Evolutionary conservation across 2,797 vertebrate species (phyloP), one percentile per base, ranked within the genome.

Genomic region (Galaxias olidus): DNA sequence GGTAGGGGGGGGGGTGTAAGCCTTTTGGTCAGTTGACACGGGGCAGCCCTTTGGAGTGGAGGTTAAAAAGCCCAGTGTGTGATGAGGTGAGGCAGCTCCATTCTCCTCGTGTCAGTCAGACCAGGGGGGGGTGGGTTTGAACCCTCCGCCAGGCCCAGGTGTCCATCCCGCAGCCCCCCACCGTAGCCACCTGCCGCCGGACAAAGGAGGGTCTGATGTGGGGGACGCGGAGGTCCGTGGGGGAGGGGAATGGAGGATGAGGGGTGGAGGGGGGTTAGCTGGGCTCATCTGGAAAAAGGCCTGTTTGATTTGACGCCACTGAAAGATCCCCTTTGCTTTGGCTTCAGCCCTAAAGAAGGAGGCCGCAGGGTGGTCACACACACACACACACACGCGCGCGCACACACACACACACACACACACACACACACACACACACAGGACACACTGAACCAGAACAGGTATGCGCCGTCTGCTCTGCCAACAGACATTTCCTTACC

Each of bases 301-400:
- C 6, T 70, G 55, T 51, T 72, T 87, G 76, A 85, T 89, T 85
- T 73, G 69, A 81, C 59, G n/a, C 76, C 86, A 86, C 59, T 88
- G 81, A 88, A 78, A 81, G 81, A 87, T 80, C 62, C 54, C 11
- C 57, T 15, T 50, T 60, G 62, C 67, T 40, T 68, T 50, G 30
- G 20, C 13, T 41, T 15, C n/a, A 50, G 15, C n/a, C 30, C 30
- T 10, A 15, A 42, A 59, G 42, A 46, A 59, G 44, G 67, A 57
- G 67, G 10, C 10, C 50, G 50, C 15, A 10, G 10, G 1, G 50
- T 18, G n/a, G 10, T 10, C 7, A 19, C 42, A 20, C 18, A 45
- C 59, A 18, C 18, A 48, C 12, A 49, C 13, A 14, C 45, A 15
- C 13, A 30, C 55, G 9, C 17, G 6, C 58, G 46, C 58, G 46